Conservation (phyloP, 2,888 invertebrate genomes). For the Zele albiditarsus region DNA sequence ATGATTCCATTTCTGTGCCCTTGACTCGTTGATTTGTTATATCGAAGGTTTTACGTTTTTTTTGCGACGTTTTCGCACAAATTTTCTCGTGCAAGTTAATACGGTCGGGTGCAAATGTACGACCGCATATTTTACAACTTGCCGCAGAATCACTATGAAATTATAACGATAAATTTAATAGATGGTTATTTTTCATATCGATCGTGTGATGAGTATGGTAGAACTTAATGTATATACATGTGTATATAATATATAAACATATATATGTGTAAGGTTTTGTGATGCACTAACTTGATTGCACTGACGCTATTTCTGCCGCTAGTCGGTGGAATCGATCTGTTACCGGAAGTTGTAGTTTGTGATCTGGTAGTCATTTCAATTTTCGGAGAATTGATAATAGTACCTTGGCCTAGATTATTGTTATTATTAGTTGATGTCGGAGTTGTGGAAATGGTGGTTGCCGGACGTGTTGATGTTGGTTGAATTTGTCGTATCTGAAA, state of each 20-base stretch:
- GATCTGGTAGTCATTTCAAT: conserved; percentile 57
- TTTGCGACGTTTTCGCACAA: conserved; percentile 84
- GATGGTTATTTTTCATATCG: conserved; percentile 11
- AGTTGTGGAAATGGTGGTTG: conserved; percentile 58
- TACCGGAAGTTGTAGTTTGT: conserved; percentile 48
- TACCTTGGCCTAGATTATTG: conserved; percentile 53
- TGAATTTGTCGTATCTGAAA: conserved; percentile 50
- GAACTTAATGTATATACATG: background rate
- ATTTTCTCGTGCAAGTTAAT: conserved; percentile 88
- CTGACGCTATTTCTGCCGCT: conserved; percentile 28
- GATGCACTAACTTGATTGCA: conserved; percentile 15
- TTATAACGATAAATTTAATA: conserved; percentile 17
- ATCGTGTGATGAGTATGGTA: conserved; percentile 3
- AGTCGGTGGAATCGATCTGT: conserved; percentile 32
- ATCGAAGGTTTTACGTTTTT: conserved; percentile 94
- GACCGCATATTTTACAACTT: conserved; percentile 83
- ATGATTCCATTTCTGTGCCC: conserved; percentile 92
- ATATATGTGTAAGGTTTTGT: conserved; percentile 40
- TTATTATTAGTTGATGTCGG: conserved; percentile 41
- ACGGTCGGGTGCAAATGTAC: conserved; percentile 88
- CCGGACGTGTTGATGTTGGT: conserved; percentile 54
- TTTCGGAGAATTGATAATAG: conserved; percentile 52
- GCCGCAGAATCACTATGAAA: conserved; percentile 67
- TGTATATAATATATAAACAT: conserved; percentile 23
- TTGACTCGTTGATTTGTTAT: conserved; percentile 90